phyloP scores from a whole-genome alignment of 2,888 invertebrate species.

The Stenodema calcarata region DNA sequence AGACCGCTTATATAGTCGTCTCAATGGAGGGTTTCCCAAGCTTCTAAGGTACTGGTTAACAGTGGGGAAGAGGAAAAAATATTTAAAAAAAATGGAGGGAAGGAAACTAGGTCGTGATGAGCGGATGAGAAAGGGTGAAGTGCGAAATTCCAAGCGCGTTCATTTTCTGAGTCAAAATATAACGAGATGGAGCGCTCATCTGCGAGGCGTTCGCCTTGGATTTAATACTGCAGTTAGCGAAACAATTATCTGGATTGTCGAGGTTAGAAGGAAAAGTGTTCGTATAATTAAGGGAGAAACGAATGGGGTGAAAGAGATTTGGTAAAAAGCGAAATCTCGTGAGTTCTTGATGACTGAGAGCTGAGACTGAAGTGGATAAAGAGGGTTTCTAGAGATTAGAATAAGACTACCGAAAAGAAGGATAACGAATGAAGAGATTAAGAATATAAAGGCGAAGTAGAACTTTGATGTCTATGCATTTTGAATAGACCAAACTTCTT shows the following conservation, averaged over 20 bases:
- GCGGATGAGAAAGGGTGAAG: not conserved
- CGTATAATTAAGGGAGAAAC: not conserved
- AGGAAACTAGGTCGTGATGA: not conserved
- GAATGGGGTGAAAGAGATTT: not conserved
- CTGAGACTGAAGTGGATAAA: not conserved
- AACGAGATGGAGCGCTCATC: not conserved
- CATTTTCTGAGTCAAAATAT: not conserved
- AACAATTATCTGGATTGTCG: not conserved
- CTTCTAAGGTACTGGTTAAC: not conserved
- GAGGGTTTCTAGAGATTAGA: not conserved
- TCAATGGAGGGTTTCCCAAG: not conserved
- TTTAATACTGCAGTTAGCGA: not conserved
- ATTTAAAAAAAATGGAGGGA: not conserved
- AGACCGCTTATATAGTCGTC: not conserved
- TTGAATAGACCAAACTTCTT: no score
- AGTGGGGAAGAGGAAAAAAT: not conserved
- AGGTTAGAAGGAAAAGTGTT: not conserved
- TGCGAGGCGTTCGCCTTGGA: not conserved
- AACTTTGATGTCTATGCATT: no score
- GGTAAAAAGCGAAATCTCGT: not conserved
- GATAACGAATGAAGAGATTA: no score
- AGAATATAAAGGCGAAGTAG: no score
- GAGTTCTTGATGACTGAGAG: not conserved
- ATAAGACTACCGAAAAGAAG: no score
- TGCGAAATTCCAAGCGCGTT: not conserved